Conservation (phyloP, 2,113 vertebrate genomes). For the Malurus cyaneus region DNA sequence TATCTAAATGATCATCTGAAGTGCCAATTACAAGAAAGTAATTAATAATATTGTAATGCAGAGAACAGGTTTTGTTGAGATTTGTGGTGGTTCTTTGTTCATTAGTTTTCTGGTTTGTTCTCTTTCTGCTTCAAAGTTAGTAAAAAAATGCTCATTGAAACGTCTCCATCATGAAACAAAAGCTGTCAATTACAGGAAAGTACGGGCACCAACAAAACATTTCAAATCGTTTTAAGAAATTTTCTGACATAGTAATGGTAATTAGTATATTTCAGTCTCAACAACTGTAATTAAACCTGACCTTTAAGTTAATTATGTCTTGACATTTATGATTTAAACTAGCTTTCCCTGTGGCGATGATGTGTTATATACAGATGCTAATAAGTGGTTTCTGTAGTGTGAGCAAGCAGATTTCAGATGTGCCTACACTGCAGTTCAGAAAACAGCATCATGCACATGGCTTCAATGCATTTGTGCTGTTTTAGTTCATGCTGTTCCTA, state of each 20-base stretch:
- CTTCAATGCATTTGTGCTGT: background rate
- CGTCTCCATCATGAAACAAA: conserved; percentile 27
- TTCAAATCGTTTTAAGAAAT: conserved; percentile 68
- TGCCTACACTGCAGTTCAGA: conserved; percentile 33
- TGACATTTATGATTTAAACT: conserved; percentile 81
- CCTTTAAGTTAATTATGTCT: conserved; percentile 82
- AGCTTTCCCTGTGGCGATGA: conserved; percentile 70
- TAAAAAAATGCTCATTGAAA: background rate
- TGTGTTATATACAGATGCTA: conserved; percentile 66
- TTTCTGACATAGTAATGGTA: conserved; percentile 68
- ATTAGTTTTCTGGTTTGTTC: conserved; percentile 28
- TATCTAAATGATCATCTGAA: conserved; percentile 68
- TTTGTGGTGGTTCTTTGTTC: conserved; percentile 21
- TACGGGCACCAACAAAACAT: conserved; percentile 58
- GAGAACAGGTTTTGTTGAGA: conserved; percentile 9
- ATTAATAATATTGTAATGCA: conserved; percentile 65
- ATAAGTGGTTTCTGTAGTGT: conserved; percentile 65
- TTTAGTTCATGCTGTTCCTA: background rate
- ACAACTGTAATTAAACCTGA: conserved; percentile 83
- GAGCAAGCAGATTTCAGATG: conserved; percentile 62
- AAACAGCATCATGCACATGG: background rate
- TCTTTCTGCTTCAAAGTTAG: background rate
- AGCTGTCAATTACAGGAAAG: conserved; percentile 47
- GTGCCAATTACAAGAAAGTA: conserved; percentile 67
- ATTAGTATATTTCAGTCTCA: conserved; percentile 78